A percentile compares a stretch with the other conserved stretches of the same genome.
These are phyloP conservation scores for Diuraphis noxia DNA, from an alignment of 1,140 invertebrate genomes.

Conservation along the genomic window DNA sequence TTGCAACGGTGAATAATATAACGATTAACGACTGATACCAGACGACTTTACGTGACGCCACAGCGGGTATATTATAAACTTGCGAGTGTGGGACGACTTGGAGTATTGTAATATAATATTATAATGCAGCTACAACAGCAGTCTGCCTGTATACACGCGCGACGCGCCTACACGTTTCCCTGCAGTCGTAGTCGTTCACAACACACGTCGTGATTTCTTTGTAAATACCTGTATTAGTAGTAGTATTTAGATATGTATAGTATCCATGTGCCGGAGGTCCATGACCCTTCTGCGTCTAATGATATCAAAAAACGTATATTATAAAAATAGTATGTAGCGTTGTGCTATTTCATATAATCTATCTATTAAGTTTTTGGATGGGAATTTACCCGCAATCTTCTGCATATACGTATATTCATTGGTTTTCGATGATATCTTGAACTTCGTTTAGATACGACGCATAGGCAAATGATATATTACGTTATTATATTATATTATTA, in stretches of 20 bases:
- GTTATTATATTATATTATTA: too few relatives aligned
- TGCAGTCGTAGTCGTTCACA: not conserved
- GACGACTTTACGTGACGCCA: not conserved
- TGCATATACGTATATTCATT: not conserved
- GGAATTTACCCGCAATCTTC: not conserved
- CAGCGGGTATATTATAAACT: not conserved
- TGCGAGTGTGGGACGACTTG: constrained; percentile 25
- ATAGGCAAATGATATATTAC: not conserved
- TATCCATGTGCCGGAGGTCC: not conserved
- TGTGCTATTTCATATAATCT: not conserved
- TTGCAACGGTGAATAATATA: not conserved
- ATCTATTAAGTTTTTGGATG: not conserved
- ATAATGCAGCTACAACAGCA: not conserved
- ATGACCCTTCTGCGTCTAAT: not conserved
- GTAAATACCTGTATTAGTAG: not conserved
- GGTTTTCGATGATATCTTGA: not conserved
- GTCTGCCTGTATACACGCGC: not conserved
- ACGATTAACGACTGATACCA: not conserved
- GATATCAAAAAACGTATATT: not conserved
- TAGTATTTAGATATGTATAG: not conserved
- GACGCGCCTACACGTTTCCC: constrained; percentile 14
- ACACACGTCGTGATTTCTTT: constrained; percentile 29
- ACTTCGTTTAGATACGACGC: too few relatives aligned
- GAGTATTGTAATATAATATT: not conserved
- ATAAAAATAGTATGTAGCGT: too few relatives aligned